Evolutionary conservation across 2,113 vertebrate species (phyloP), one percentile per base, ranked within the genome.

Genomic region (Colaptes auratus): DNA sequence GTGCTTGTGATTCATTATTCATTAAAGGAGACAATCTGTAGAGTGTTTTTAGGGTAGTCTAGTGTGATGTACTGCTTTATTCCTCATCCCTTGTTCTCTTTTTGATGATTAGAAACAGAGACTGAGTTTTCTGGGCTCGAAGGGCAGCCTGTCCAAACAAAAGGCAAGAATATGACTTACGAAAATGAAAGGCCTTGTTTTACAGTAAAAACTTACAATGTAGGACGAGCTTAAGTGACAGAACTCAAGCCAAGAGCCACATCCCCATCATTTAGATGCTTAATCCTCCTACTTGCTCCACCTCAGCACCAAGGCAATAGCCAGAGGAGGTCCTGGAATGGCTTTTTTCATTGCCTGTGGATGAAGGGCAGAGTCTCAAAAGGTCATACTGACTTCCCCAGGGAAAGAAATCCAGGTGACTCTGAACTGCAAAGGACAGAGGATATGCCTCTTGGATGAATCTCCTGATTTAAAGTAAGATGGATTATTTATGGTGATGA

Each of bases 1-100:
- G 92, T 94, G 82, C 75, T 87, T 95, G 88, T 92, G 65, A 95
- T 95, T 95, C 88, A 97, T 96, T 97, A 95, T 96, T 96, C 93
- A 97, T 97, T 96, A 93, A 94, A 94, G 71, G 30, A 93, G 80
- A 76, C 66, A 82, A 95, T 89, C 85, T 69, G 80, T 67, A 72
- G 74, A 39, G 42, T 18, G 4, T n/a, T 96, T 90, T 86, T 90
- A 72, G 80, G 24, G 23, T 93, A 92, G 83, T 71, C 77, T 69
- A 39, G 25, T 56, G 14, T 81, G 80, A 66, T 71, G 50, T 75
- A 30, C 67, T 72, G 64, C 39, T 92, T 89, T 82, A 74, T 55
- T 84, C 74, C 24, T 75, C 39, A 53, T 82, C 36, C 53, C 33
- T 75, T 80, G 7, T 67, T 83, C 36, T 94, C 20, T 90, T 82